Evolutionary conservation across 2,797 vertebrate species (phyloP).

Genomic region (Streptopelia turtur): DNA sequence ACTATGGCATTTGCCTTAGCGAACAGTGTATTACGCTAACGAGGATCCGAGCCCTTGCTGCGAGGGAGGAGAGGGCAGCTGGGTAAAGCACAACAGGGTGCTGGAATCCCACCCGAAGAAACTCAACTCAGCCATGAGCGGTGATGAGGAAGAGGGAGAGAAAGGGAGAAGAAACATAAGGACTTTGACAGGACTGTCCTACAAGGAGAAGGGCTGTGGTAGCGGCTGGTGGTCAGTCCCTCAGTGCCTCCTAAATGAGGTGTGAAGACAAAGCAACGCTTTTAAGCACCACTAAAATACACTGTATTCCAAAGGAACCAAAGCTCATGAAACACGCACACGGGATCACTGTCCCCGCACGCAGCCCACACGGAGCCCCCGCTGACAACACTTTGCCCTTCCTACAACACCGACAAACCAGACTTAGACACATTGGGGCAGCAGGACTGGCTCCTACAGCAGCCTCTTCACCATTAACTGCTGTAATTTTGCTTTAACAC

Average conservation of each 20-base stretch:
- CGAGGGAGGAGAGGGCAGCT: background rate
- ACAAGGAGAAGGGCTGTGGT: background rate
- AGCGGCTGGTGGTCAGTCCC: background rate
- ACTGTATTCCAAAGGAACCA: background rate
- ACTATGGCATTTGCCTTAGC: slow-evolving; percentile 13
- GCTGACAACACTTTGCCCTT: background rate
- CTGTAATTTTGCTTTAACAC: background rate
- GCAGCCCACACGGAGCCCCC: background rate
- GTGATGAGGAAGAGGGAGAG: background rate
- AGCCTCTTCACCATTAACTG: background rate
- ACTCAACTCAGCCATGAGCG: background rate
- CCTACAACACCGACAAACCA: background rate
- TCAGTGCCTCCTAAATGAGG: background rate
- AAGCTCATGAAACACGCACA: background rate
- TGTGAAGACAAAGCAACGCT: background rate
- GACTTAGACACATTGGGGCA: accelerated
- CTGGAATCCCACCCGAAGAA: background rate
- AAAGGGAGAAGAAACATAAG: background rate
- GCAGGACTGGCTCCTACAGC: background rate
- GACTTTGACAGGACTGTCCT: background rate
- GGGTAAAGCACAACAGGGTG: background rate
- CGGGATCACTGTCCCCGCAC: background rate
- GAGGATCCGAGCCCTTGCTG: background rate
- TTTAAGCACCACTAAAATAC: background rate
- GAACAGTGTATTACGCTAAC: background rate